Evolutionary conservation across 2,113 vertebrate genomes (phyloP).

Genomic region (Acrocephalus arundinaceus): DNA sequence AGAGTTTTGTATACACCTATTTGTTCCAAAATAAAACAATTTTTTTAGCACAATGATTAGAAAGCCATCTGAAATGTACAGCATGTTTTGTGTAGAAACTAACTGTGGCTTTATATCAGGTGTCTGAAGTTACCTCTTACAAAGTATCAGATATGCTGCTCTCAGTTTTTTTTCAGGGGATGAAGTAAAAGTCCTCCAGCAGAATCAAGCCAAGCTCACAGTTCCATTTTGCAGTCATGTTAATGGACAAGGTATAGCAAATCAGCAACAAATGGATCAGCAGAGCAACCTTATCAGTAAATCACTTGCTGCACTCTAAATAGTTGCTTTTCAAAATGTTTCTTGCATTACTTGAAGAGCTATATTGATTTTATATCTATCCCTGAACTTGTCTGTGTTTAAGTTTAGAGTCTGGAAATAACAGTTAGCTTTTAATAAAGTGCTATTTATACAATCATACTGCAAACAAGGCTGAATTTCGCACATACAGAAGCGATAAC

Average conservation of each 20-base stretch:
- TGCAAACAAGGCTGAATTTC: slow-evolving; percentile 56
- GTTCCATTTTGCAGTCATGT: background rate
- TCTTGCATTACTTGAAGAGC: background rate
- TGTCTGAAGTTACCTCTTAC: background rate
- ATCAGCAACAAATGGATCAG: background rate
- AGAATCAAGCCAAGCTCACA: background rate
- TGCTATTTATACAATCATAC: slow-evolving; percentile 51
- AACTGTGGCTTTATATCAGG: background rate
- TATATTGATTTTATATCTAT: slow-evolving; percentile 45
- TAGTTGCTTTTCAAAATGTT: slow-evolving; percentile 23
- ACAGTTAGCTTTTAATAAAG: slow-evolving; percentile 57
- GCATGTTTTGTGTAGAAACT: background rate
- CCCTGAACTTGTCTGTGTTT: slow-evolving; percentile 7
- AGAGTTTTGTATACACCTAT: background rate
- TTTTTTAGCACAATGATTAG: background rate
- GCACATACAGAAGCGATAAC: background rate
- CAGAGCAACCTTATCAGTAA: slow-evolving; percentile 1
- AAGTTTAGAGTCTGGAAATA: slow-evolving; percentile 22
- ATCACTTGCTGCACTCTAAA: background rate
- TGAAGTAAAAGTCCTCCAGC: background rate
- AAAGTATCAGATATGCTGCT: background rate
- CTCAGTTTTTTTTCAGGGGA: background rate
- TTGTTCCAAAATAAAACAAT: background rate
- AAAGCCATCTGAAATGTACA: background rate
- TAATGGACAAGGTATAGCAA: background rate